Conservation (phyloP, 2,113 vertebrate species). For the Mormoops blainvillei region DNA sequence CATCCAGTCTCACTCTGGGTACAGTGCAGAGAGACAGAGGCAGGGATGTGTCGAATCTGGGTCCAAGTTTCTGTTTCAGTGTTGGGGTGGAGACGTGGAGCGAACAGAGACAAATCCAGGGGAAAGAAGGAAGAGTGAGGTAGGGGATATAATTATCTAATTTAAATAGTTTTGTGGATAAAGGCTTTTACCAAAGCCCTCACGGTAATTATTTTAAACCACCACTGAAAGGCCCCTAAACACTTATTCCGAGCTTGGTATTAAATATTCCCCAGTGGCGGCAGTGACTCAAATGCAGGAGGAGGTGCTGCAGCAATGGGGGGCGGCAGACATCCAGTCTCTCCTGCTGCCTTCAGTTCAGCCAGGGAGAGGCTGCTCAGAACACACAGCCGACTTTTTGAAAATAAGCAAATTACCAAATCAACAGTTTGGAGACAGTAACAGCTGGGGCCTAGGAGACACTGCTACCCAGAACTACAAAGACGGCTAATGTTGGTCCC, state of each 20-base stretch:
- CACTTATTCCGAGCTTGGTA: slow-evolving; percentile 50
- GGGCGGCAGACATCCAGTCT: slow-evolving; percentile 46
- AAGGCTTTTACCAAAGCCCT: slow-evolving; percentile 60
- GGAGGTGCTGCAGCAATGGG: background rate
- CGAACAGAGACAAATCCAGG: slow-evolving; percentile 14
- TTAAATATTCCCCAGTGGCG: slow-evolving; percentile 21
- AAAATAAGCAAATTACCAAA: slow-evolving; percentile 55
- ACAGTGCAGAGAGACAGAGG: background rate
- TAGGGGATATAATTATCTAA: slow-evolving; percentile 57
- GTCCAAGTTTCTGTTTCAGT: background rate
- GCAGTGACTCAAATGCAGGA: background rate
- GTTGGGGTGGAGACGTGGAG: background rate
- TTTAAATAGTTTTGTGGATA: slow-evolving; percentile 66
- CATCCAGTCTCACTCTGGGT: background rate
- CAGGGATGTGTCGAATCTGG: background rate
- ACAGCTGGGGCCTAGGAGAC: background rate
- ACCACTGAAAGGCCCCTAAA: slow-evolving; percentile 64
- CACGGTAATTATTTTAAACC: slow-evolving; percentile 62
- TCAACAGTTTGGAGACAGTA: background rate
- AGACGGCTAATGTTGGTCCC: background rate
- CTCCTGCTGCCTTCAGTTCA: background rate
- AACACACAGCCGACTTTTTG: background rate
- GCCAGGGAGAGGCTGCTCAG: slow-evolving; percentile 19
- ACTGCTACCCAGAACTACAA: background rate
- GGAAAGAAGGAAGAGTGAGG: slow-evolving; percentile 57